A percentile compares a stretch with the other conserved stretches of the same genome.
phyloP scores from a whole-genome alignment of 2,797 vertebrate species.

The Microtus californicus region DNA sequence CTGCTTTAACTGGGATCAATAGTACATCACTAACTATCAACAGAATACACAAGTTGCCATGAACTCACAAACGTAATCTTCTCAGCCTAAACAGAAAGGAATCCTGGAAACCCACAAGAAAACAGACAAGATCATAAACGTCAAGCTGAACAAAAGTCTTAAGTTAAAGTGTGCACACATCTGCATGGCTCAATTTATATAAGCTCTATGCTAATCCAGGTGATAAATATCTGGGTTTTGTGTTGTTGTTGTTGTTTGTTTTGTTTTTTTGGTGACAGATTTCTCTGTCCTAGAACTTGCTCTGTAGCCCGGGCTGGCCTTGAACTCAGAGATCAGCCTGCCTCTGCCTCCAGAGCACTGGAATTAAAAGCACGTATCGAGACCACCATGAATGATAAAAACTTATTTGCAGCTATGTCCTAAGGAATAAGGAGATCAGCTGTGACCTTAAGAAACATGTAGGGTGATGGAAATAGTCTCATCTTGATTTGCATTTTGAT shows the following conservation, averaged over 20 bases:
- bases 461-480: background rate
- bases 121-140: background rate
- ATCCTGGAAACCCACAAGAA: background rate
- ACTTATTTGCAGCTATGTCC: background rate
- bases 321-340: background rate
- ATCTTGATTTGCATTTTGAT: constrained; percentile 5
- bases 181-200: background rate
- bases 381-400: background rate
- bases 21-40: background rate
- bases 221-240: background rate
- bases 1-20: background rate
- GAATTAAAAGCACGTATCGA: background rate
- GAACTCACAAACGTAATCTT: background rate
- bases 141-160: constrained; percentile 25
- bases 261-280: background rate
- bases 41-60: background rate
- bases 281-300: background rate
- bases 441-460: background rate
- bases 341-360: background rate
- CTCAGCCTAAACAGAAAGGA: background rate
- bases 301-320: background rate
- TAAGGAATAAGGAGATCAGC: background rate
- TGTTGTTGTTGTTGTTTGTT: background rate
- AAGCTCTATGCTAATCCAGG: background rate
- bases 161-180: background rate